These are phyloP conservation scores for Lasaia peninsularis DNA, from an alignment of 1,140 invertebrate genomes.

Conservation along the genomic window DNA sequence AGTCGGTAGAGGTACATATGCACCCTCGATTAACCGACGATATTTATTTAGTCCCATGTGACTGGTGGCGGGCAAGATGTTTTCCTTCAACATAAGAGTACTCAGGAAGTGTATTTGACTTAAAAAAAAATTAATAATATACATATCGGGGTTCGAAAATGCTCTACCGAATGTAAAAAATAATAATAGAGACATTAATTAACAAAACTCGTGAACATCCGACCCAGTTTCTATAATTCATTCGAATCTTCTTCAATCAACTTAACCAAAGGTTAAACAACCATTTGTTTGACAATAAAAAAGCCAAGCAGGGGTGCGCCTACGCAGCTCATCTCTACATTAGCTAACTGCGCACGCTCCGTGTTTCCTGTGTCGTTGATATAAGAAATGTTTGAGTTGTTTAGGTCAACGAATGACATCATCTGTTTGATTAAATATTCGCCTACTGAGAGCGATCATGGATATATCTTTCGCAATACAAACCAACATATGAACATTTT, in stretches of 20 bases:
- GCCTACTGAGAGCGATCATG: neutral
- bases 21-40: too few species aligned
- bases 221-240: constrained; percentile 18
- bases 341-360: constrained; percentile 61
- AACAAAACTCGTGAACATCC: constrained; percentile 5
- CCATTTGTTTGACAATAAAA: constrained; percentile 51
- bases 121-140: too few species aligned
- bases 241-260: constrained; percentile 16
- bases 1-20: too few species aligned
- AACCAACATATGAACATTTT: neutral
- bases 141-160: too few species aligned
- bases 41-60: too few species aligned
- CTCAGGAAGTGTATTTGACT: too few species aligned
- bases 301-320: constrained; percentile 54
- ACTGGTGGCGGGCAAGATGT: too few species aligned
- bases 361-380: constrained; percentile 60
- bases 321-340: constrained; percentile 62
- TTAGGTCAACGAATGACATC: constrained; percentile 29
- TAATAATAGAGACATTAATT: neutral
- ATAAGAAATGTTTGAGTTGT: constrained; percentile 24
- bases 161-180: too few species aligned
- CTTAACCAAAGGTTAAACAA: constrained; percentile 19
- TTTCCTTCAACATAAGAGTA: too few species aligned
- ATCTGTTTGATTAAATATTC: constrained; percentile 13
- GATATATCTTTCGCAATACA: neutral